These are phyloP conservation scores for Papilio polytes DNA, from an alignment of 1,140 invertebrate genomes.

Conservation along the genomic window DNA sequence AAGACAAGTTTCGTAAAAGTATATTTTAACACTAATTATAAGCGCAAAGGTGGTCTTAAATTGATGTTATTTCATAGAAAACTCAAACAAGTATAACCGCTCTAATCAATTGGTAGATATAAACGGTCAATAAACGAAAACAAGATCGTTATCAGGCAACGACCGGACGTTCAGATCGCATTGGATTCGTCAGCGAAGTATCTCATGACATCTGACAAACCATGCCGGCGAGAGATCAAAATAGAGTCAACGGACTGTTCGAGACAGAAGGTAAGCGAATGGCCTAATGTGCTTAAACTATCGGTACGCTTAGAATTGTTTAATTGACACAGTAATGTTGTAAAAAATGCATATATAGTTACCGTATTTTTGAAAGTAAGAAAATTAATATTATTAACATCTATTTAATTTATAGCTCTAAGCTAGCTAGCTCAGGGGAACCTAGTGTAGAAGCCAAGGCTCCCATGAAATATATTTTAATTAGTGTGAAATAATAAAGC, in stretches of 20 bases:
- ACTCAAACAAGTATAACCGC: constrained; percentile 28
- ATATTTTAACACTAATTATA: background rate
- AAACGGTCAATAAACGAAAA: constrained; percentile 40
- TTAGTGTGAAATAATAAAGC: no score
- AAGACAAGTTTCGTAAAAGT: background rate
- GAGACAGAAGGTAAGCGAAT: constrained; percentile 37
- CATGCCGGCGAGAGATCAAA: constrained; percentile 54
- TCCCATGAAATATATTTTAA: no score
- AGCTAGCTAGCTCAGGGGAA: no score
- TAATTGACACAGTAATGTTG: no score
- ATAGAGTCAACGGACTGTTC: constrained; percentile 51
- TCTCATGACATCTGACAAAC: constrained; percentile 62
- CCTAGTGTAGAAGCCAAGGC: no score
- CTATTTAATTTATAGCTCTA: no score
- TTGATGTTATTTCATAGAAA: constrained; percentile 24
- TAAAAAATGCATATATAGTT: no score
- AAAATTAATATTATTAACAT: no score
- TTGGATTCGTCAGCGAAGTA: constrained; percentile 46
- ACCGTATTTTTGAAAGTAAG: no score
- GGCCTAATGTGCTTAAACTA: background rate
- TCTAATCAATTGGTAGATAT: constrained; percentile 39
- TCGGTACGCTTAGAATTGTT: background rate
- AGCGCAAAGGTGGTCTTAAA: constrained; percentile 31
- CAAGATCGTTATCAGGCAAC: constrained; percentile 33
- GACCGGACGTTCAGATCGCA: constrained; percentile 23